phyloP scores from a whole-genome alignment of 2,113 vertebrate genomes.

The Lontra canadensis region DNA sequence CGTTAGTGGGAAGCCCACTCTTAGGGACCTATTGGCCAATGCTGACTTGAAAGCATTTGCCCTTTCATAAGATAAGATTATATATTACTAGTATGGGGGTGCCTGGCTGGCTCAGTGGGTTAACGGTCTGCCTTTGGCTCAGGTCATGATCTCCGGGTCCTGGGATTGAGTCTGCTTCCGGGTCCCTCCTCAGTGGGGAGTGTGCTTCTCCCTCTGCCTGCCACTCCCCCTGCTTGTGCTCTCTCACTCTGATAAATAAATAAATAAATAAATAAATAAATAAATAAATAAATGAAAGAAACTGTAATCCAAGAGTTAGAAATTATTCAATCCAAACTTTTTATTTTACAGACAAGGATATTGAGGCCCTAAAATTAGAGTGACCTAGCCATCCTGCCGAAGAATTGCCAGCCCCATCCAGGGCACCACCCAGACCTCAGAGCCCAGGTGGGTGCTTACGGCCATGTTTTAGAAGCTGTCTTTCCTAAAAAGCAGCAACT shows the following conservation, averaged over 20 bases:
- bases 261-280: too few relatives aligned
- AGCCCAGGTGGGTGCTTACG: background rate
- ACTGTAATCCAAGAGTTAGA: background rate
- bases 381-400: too few relatives aligned
- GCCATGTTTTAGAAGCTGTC: background rate
- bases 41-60: background rate
- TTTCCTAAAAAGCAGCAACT: background rate
- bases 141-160: background rate
- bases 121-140: background rate
- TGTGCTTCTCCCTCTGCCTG: background rate
- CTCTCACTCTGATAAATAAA: too few relatives aligned
- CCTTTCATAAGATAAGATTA: too few relatives aligned
- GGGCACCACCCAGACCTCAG: too few relatives aligned
- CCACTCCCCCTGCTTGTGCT: background rate
- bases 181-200: too few relatives aligned
- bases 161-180: background rate
- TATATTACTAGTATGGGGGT: background rate
- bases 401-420: background rate
- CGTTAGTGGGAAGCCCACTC: background rate
- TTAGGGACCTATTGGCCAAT: too few relatives aligned
- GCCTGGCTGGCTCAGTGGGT: background rate
- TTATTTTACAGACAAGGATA: background rate
- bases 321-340: background rate
- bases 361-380: background rate
- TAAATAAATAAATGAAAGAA: too few relatives aligned